Conservation (phyloP, 2,113 vertebrate genomes). For the Todiramphus saurophagus region DNA sequence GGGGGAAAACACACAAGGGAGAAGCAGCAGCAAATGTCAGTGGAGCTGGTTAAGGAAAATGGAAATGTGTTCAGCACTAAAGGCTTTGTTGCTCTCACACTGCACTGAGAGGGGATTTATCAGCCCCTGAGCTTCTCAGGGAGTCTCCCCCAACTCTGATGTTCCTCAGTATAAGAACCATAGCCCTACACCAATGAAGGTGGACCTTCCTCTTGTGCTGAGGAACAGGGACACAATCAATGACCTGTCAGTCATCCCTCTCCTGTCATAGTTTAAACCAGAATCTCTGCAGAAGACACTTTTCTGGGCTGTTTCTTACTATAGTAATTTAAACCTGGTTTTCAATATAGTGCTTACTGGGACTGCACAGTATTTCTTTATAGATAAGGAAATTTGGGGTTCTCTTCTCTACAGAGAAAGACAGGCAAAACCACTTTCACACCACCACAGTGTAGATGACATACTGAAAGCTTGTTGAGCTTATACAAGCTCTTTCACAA, state of each 20-base stretch:
- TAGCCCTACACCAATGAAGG: neutral
- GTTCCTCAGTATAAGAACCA: neutral
- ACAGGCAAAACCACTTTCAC: neutral
- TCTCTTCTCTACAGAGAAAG: neutral
- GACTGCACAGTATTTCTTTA: neutral
- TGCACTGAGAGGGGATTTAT: neutral
- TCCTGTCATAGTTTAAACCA: neutral
- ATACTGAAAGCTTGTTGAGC: neutral
- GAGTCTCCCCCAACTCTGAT: neutral
- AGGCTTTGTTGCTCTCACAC: neutral
- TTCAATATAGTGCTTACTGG: neutral
- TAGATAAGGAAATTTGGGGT: neutral
- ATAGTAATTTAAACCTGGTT: neutral
- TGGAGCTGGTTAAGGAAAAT: neutral
- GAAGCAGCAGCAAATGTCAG: neutral
- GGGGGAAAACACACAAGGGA: neutral
- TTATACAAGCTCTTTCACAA: neutral
- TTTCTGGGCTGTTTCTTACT: neutral
- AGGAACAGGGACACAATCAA: neutral
- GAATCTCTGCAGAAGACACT: neutral
- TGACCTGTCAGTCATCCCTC: neutral
- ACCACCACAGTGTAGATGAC: neutral
- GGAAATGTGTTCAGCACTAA: neutral
- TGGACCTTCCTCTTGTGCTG: neutral
- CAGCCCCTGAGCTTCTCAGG: neutral